Percentiles rank a stretch among this genome's conserved stretches.
Conservation (phyloP, 2,797 vertebrate species). For the Nannoperca obscura region DNA sequence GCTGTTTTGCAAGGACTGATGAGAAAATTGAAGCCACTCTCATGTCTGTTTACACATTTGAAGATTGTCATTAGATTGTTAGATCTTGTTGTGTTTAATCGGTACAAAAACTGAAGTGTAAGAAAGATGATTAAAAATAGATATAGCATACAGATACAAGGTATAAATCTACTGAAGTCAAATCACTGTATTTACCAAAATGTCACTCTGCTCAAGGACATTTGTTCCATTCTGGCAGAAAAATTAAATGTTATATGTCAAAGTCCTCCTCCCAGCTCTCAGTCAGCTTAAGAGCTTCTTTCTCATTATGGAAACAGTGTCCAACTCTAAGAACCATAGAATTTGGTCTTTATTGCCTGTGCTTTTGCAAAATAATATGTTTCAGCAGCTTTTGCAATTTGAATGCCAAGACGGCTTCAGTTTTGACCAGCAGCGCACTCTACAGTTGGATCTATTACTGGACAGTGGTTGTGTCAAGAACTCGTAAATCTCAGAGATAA, state of each 20-base stretch:
- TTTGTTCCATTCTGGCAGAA: background rate
- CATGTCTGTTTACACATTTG: background rate
- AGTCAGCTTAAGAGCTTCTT: background rate
- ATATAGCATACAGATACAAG: background rate
- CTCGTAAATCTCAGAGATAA: conserved; percentile 11
- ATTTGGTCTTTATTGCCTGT: conserved; percentile 9
- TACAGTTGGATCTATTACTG: conserved; percentile 31
- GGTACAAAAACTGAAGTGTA: background rate
- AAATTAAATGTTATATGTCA: background rate
- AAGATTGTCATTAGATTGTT: no score
- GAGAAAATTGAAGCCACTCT: background rate
- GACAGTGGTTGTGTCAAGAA: background rate
- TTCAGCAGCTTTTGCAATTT: background rate
- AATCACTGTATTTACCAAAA: background rate
- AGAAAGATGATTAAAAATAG: background rate
- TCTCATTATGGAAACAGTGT: background rate
- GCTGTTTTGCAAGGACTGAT: background rate
- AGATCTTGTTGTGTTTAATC: background rate
- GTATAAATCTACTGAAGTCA: background rate
- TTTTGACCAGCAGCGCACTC: background rate
- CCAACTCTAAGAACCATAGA: conserved; percentile 11
- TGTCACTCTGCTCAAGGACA: background rate
- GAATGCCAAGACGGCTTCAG: conserved; percentile 1
- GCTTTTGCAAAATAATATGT: conserved; percentile 25
- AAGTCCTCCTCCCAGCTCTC: background rate